These are phyloP conservation scores for Dione juno DNA, from an alignment of 2,888 invertebrate genomes.

Conservation along the genomic window DNA sequence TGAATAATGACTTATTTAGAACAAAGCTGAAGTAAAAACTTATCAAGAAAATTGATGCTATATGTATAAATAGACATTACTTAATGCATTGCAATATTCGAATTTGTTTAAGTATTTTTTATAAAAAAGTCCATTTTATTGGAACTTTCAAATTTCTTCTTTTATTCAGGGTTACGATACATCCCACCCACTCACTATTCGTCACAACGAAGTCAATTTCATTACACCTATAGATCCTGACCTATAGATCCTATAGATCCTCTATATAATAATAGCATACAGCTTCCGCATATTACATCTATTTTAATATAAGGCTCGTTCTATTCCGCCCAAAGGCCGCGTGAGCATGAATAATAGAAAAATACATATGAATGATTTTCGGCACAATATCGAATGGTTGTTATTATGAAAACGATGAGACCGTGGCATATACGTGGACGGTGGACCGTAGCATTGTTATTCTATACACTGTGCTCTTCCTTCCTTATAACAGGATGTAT, in stretches of 20 bases:
- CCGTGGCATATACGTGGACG: background rate
- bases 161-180: background rate
- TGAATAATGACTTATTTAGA: no score
- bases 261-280: background rate
- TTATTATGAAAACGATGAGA: slow-evolving; percentile 18
- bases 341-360: slow-evolving; percentile 18
- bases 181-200: no score
- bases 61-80: no score
- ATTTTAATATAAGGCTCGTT: slow-evolving; percentile 8
- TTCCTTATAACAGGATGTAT: slow-evolving; percentile 19
- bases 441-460: slow-evolving; percentile 29
- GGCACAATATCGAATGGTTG: slow-evolving; percentile 18
- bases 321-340: background rate
- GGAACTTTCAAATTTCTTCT: background rate
- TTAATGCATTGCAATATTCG: no score
- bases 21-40: no score
- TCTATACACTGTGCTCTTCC: slow-evolving; percentile 27
- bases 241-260: no score
- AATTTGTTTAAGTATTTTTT: no score
- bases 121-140: no score
- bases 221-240: background rate
- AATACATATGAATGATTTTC: slow-evolving; percentile 22
- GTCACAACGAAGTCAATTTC: background rate
- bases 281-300: slow-evolving; percentile 9
- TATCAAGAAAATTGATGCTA: no score